A percentile compares a stretch with the other conserved stretches of the same genome.
These are phyloP conservation scores for Limnephilus auricula DNA, from an alignment of 2,888 invertebrate species.

Conservation along the genomic window DNA sequence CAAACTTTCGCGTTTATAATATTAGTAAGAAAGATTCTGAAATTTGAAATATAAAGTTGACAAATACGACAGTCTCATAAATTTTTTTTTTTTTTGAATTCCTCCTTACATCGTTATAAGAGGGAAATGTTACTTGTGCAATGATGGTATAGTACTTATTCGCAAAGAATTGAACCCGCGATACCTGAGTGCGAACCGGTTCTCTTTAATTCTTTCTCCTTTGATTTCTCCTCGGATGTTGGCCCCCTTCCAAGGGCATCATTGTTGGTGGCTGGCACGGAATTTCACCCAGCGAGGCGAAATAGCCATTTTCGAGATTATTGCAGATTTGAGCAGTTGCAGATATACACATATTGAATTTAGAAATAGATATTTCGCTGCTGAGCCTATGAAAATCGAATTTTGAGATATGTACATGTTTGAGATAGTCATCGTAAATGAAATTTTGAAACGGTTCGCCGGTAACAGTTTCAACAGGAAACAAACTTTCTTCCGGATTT, in stretches of 20 bases:
- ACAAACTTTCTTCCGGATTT: not conserved
- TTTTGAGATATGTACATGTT: not conserved
- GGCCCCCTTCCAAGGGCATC: conserved; percentile 10
- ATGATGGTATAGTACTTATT: too few relatives aligned
- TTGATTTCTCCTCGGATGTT: conserved; percentile 2
- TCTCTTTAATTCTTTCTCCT: not conserved
- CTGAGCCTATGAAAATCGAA: not conserved
- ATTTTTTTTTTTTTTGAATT: too few relatives aligned
- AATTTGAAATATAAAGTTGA: too few relatives aligned
- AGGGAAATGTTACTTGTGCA: too few relatives aligned
- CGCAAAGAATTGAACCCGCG: too few relatives aligned
- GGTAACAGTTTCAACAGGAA: not conserved
- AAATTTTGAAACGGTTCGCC: not conserved
- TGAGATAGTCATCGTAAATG: not conserved
- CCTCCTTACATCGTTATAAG: too few relatives aligned
- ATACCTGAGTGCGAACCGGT: not conserved
- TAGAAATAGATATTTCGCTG: not conserved
- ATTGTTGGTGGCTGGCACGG: conserved; percentile 35
- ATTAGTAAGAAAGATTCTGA: too few relatives aligned
- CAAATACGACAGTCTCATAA: too few relatives aligned
- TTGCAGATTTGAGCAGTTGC: not conserved
- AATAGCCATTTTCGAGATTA: conserved; percentile 20
- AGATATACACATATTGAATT: not conserved
- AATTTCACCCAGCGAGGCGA: not conserved
- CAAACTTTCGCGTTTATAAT: too few relatives aligned